These are phyloP conservation scores for Gyps fulvus DNA, from an alignment of 2,113 vertebrate genomes.

Conservation along the genomic window DNA sequence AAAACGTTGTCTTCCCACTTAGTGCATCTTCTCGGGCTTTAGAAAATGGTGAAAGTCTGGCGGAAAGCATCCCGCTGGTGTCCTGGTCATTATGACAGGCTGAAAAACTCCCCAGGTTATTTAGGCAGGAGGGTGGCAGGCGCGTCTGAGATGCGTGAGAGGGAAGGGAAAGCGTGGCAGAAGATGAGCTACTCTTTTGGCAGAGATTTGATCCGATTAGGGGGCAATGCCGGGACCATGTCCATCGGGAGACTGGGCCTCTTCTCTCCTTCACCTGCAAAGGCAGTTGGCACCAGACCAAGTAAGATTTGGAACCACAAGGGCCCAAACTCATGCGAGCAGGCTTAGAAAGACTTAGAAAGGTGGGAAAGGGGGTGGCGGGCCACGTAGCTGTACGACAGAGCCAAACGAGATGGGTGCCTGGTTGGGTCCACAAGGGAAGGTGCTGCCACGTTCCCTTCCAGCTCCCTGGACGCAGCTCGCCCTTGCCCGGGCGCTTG, in stretches of 20 bases:
- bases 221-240: not conserved
- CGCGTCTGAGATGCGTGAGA: fast-evolving
- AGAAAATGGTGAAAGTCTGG: not conserved
- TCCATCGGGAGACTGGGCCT: not conserved
- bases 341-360: not conserved
- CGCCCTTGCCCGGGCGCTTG: fast-evolving
- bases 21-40: not conserved
- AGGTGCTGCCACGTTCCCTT: not conserved
- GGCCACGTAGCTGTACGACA: not conserved
- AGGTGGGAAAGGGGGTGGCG: fast-evolving
- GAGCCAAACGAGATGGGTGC: fast-evolving
- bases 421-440: not conserved
- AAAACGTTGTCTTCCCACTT: not conserved
- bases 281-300: not conserved
- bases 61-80: not conserved
- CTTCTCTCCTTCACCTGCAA: not conserved
- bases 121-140: not conserved
- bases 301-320: not conserved
- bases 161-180: not conserved
- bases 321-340: not conserved
- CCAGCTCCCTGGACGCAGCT: fast-evolving
- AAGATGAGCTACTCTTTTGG: not conserved
- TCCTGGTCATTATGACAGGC: not conserved
- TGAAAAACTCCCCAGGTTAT: not conserved
- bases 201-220: not conserved